Conservation (phyloP, 2,888 invertebrate species). For the Archaeoteleia sp. region DNA sequence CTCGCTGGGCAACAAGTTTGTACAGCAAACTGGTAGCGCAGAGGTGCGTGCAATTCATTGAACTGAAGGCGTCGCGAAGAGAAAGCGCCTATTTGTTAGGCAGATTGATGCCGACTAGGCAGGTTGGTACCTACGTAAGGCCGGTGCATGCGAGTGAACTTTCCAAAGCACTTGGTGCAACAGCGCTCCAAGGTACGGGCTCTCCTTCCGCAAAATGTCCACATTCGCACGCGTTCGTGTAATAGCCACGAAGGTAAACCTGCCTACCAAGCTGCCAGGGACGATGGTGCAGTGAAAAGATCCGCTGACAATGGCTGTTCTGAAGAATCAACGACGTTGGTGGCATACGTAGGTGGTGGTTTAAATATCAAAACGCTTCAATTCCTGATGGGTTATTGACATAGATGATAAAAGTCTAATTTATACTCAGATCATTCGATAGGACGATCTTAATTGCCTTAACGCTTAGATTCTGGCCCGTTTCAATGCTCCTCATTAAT, state of each 20-base stretch:
- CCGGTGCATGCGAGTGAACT: conserved; percentile 15
- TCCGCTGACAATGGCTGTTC: conserved; percentile 31
- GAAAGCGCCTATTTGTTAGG: conserved; percentile 63
- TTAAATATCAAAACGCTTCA: background rate
- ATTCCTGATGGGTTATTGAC: background rate
- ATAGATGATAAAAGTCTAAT: too few relatives aligned
- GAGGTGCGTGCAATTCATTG: conserved; percentile 35
- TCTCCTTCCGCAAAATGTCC: conserved; percentile 8
- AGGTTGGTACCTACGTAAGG: conserved; percentile 34
- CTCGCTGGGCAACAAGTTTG: too few relatives aligned
- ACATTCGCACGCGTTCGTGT: conserved; percentile 29
- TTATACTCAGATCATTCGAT: too few relatives aligned
- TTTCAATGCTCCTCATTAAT: too few relatives aligned
- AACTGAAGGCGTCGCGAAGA: conserved; percentile 58
- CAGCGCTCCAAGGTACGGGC: conserved; percentile 22
- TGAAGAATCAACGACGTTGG: conserved; percentile 33
- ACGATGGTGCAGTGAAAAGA: background rate
- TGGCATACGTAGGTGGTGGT: conserved; percentile 44
- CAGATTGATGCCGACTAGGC: conserved; percentile 62
- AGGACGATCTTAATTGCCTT: too few relatives aligned
- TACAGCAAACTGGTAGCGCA: too few relatives aligned
- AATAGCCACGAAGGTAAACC: conserved; percentile 7
- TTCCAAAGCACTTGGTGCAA: conserved; percentile 46
- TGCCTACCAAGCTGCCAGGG: conserved; percentile 1
- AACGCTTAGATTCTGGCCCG: too few relatives aligned